Evolutionary conservation across 2,113 vertebrate species (phyloP).

Genomic region (Orthonyx spaldingii): DNA sequence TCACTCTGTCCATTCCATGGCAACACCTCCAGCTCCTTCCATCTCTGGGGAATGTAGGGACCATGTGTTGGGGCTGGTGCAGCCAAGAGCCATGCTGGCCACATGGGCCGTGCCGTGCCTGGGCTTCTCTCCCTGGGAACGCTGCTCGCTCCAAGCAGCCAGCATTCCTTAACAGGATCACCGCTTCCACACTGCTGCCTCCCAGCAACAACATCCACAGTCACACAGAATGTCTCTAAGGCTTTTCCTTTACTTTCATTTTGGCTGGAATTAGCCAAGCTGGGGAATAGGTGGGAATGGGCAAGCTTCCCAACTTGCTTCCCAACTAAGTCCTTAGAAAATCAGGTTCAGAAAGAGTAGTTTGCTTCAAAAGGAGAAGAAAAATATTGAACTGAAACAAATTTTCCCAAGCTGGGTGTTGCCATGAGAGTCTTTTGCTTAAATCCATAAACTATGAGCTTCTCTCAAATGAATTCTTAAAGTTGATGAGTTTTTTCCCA

Average conservation of each 20-base stretch:
- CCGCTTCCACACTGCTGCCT: not conserved
- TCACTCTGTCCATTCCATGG: fast-evolving
- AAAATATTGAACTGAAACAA: not conserved
- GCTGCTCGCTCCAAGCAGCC: not conserved
- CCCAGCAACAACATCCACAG: not conserved
- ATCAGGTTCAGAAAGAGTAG: not conserved
- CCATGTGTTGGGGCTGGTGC: fast-evolving
- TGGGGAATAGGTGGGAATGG: not conserved
- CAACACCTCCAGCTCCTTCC: not conserved
- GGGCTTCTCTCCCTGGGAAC: not conserved
- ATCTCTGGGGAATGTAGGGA: not conserved
- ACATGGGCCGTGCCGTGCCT: not conserved
- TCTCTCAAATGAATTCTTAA: not conserved
- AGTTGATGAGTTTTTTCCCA: not conserved
- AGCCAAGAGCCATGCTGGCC: fast-evolving
- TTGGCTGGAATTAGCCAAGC: not conserved
- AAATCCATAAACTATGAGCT: not conserved
- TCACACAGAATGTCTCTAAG: not conserved
- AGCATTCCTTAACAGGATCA: not conserved
- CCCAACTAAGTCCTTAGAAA: not conserved
- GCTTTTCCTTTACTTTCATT: not conserved
- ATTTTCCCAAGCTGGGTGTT: not conserved
- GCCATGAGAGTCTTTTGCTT: not conserved
- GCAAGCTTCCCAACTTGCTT: not conserved
- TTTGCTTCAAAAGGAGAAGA: not conserved